A percentile compares a stretch with the other conserved stretches of the same genome.
Evolutionary conservation across 2,797 vertebrate genomes (phyloP).

Genomic region (Arnoldichthys spilopterus): DNA sequence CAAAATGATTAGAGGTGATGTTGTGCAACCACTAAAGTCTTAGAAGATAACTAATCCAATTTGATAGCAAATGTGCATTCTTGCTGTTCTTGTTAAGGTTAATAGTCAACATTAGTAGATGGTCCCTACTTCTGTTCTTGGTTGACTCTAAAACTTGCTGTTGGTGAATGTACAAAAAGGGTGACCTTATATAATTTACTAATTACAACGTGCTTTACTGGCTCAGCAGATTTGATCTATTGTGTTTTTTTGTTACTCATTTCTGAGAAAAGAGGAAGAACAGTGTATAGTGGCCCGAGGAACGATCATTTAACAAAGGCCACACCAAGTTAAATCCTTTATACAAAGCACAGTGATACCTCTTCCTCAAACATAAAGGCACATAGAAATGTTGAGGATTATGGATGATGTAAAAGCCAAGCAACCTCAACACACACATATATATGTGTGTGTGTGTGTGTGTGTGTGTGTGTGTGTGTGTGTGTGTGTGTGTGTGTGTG

Average conservation of each 20-base stretch:
- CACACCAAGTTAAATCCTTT: slow-evolving; percentile 64
- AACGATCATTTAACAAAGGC: slow-evolving; percentile 66
- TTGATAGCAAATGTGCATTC: slow-evolving; percentile 10
- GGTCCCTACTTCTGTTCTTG: slow-evolving; percentile 53
- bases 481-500: no score
- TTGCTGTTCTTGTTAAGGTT: slow-evolving; percentile 15
- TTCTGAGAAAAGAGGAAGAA: slow-evolving; percentile 60
- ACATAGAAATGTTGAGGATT: background rate
- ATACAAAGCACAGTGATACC: background rate
- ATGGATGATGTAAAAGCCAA: background rate
- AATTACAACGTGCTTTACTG: slow-evolving; percentile 1
- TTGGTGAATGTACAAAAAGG: slow-evolving; percentile 51
- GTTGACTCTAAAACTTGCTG: slow-evolving; percentile 43
- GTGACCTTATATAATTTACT: slow-evolving; percentile 15
- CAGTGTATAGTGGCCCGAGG: slow-evolving; percentile 67
- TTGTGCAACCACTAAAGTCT: background rate
- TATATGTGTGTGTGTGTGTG: slow-evolving; percentile 10
- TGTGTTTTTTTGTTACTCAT: slow-evolving; percentile 35
- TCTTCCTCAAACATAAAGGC: background rate
- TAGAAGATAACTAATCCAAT: slow-evolving; percentile 25
- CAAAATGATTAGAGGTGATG: background rate
- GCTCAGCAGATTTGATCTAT: slow-evolving; percentile 4
- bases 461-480: no score
- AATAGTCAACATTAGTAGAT: slow-evolving; percentile 23
- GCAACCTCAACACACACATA: background rate